Evolutionary conservation across 2,797 vertebrate species (phyloP), one percentile per base, ranked within the genome.

Genomic region (Helostoma temminkii): DNA sequence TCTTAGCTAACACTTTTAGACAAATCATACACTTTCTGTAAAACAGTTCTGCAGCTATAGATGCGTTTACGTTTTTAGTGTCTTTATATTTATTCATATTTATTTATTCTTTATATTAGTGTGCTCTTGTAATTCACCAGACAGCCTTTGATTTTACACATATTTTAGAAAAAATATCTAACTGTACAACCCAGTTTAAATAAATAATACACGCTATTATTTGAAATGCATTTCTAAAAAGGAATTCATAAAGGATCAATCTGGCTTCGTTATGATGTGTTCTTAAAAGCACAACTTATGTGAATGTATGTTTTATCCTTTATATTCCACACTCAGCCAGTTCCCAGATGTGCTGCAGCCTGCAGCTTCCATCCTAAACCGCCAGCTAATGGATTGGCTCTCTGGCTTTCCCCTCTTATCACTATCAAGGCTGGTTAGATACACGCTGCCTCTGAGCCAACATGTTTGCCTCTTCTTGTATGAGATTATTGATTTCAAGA

Each of bases 401-500:
- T 61, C 49, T 21, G 1, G 50, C 30, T 39, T 28, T 41, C 47
- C 72, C 77, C 66, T 69, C 22, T 0, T 74, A 66, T 15, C 57
- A 3, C 19, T 65, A 69, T 48, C 5, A 16, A 76, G 58, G 63
- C 54, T 49, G 39, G 18, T 36, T 10, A 63, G 56, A 66, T 15
- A 55, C 42, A 58, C 19, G 39, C 73, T 62, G 78, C 67, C 71
- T 75, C 72, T 11, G 5, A 82, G 77, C 74, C 58, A 42, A 46
- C 58, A 80, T 36, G 68, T 57, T 50, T 21, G 36, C 74, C 71
- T 82, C 72, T 74, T 66, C 66, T 74, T 53, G 61, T 78, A 83
- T 43, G 65, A 81, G 74, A 71, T 80, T 89, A 92, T 90, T 84
- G 90, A 90, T 88, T 84, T 86, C n/a, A n/a, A 79, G 68, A 76